Conservation (phyloP, 2,888 invertebrate genomes). For the Papilio demoleus region DNA sequence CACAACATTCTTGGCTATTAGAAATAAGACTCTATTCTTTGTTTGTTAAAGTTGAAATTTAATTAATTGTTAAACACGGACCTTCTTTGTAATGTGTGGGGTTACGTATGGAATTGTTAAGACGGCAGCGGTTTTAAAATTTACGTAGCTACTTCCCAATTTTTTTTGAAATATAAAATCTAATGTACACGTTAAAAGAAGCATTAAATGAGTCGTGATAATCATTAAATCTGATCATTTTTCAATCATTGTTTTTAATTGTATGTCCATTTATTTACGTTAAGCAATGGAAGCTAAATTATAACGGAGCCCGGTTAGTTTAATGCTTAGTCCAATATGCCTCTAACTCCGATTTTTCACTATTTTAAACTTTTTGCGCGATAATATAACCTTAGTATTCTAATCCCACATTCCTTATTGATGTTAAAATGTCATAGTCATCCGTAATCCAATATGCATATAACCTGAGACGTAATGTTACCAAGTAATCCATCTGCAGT, state of each 20-base stretch:
- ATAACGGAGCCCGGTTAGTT: slow-evolving; percentile 4
- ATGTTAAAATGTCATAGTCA: too few relatives aligned
- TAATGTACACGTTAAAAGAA: not conserved
- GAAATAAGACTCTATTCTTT: slow-evolving; percentile 34
- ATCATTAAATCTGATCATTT: slow-evolving; percentile 3
- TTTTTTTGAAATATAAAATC: too few relatives aligned
- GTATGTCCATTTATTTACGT: slow-evolving; percentile 3
- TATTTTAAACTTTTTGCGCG: too few relatives aligned
- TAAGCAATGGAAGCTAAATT: slow-evolving; percentile 5
- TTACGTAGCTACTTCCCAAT: too few relatives aligned
- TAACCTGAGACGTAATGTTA: not conserved
- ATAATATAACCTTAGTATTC: too few relatives aligned
- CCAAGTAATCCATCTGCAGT: slow-evolving; percentile 33
- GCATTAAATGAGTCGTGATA: not conserved
- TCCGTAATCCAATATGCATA: slow-evolving; percentile 6
- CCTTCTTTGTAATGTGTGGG: slow-evolving; percentile 34
- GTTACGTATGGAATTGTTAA: slow-evolving; percentile 17
- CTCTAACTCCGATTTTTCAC: too few relatives aligned
- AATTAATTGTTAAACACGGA: slow-evolving; percentile 27
- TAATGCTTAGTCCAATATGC: slow-evolving; percentile 4
- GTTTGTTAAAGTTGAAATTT: slow-evolving; percentile 37
- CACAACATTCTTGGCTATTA: slow-evolving; percentile 34
- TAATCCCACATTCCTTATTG: too few relatives aligned
- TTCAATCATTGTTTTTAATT: slow-evolving; percentile 14
- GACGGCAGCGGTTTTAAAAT: not conserved